A percentile compares a stretch with the other conserved stretches of the same genome.
phyloP scores from a whole-genome alignment of 2,888 invertebrate species.

The Cabera pusaria region DNA sequence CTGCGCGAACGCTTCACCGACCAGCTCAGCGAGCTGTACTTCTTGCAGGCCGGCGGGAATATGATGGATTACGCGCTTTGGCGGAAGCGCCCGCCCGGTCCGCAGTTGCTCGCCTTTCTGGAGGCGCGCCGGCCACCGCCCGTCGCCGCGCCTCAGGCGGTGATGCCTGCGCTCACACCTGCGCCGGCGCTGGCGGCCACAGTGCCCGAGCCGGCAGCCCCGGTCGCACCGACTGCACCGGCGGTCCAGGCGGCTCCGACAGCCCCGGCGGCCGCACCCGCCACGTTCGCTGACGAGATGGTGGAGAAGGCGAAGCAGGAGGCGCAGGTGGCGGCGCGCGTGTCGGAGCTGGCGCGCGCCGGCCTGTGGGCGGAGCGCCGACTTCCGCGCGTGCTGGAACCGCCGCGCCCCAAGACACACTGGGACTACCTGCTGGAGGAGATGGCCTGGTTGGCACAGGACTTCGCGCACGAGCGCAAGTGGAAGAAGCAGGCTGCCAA shows the following conservation, averaged over 20 bases:
- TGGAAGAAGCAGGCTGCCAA: constrained; percentile 98
- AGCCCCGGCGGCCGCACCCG: constrained; percentile 79
- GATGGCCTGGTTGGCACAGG: constrained; percentile 99
- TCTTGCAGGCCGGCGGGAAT: constrained; percentile 93
- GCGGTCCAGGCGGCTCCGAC: constrained; percentile 46
- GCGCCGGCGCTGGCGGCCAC: constrained; percentile 55
- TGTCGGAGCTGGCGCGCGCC: constrained; percentile 95
- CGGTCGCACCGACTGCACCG: too few relatives aligned
- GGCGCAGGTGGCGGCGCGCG: constrained; percentile 96
- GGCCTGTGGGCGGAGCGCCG: constrained; percentile 97
- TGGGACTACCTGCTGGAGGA: constrained; percentile 99
- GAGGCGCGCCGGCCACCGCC: constrained; percentile 87
- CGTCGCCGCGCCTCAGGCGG: constrained; percentile 64
- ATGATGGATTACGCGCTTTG: constrained; percentile 94
- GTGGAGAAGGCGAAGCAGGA: constrained; percentile 85
- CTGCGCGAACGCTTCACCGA: constrained; percentile 88
- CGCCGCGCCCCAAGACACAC: constrained; percentile 95
- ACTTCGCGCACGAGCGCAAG: constrained; percentile 98
- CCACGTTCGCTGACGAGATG: constrained; percentile 61
- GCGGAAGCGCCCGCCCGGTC: constrained; percentile 91
- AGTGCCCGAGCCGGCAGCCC: constrained; percentile 67
- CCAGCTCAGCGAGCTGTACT: constrained; percentile 92
- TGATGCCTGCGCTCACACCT: constrained; percentile 25
- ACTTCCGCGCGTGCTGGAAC: constrained; percentile 95
- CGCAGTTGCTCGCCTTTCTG: constrained; percentile 89